These are phyloP conservation scores for Taxidea taxus DNA, from an alignment of 2,113 vertebrate species.

Conservation along the genomic window DNA sequence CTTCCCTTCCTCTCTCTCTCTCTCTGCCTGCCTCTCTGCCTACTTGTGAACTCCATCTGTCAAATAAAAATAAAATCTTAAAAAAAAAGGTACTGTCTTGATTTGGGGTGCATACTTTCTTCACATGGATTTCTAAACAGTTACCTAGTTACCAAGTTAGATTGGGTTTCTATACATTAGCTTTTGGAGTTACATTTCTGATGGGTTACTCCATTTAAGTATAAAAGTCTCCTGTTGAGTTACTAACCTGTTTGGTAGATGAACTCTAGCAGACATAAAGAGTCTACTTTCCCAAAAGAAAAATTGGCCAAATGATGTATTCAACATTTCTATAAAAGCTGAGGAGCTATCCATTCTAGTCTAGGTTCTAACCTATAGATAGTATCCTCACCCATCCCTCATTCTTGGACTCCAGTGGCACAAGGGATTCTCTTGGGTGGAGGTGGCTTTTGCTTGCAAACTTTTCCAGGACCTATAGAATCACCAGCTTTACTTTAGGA, in stretches of 20 bases:
- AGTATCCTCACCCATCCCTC: background rate
- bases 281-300: background rate
- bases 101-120: background rate
- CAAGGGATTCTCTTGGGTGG: background rate
- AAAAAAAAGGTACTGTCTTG: background rate
- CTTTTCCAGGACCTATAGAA: background rate
- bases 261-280: background rate
- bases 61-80: too few relatives aligned
- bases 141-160: background rate
- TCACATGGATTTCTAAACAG: background rate
- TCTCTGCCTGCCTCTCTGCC: too few relatives aligned
- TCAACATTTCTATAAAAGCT: background rate
- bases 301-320: background rate
- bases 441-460: background rate
- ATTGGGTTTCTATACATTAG: background rate
- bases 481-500: background rate
- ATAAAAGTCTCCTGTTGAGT: background rate
- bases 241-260: conserved; percentile 3
- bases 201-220: background rate
- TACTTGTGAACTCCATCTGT: too few relatives aligned
- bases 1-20: too few relatives aligned
- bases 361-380: background rate
- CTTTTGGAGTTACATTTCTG: conserved; percentile 14
- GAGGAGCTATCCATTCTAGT: background rate
- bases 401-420: background rate